Percentiles rank a stretch among this genome's conserved stretches.
Evolutionary conservation across 1,140 invertebrate genomes (phyloP).

Genomic region (Theocolax elegans): DNA sequence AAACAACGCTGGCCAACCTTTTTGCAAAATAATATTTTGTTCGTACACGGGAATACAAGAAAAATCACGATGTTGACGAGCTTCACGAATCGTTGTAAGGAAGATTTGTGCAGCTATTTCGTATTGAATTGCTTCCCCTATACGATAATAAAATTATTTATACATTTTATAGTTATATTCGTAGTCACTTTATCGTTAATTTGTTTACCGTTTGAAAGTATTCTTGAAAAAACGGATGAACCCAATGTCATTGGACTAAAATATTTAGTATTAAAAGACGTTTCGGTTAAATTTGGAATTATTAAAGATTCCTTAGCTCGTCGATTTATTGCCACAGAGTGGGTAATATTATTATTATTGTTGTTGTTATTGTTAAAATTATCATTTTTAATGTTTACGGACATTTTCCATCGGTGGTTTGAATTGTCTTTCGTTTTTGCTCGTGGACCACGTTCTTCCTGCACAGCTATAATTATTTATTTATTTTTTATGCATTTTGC

Average conservation of each 20-base stretch:
- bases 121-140: slow-evolving; percentile 59
- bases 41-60: slow-evolving; percentile 61
- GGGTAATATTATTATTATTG: background rate
- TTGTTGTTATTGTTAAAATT: background rate
- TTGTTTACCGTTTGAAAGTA: background rate
- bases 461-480: slow-evolving; percentile 75
- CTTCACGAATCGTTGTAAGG: slow-evolving; percentile 67
- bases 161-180: background rate
- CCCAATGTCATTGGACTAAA: background rate
- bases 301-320: background rate
- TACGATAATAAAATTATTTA: background rate
- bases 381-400: background rate
- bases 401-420: background rate
- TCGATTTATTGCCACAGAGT: background rate
- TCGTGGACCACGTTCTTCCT: slow-evolving; percentile 82
- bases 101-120: slow-evolving; percentile 71
- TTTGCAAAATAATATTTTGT: slow-evolving; percentile 69
- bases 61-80: slow-evolving; percentile 69
- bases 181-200: background rate
- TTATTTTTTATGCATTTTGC: too few species aligned
- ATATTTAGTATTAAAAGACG: background rate
- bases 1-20: slow-evolving; percentile 72
- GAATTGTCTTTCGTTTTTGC: slow-evolving; percentile 61
- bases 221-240: background rate
- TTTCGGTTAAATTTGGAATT: too few species aligned